Conservation (phyloP, 2,113 vertebrate species). For the Gambusia affinis region DNA sequence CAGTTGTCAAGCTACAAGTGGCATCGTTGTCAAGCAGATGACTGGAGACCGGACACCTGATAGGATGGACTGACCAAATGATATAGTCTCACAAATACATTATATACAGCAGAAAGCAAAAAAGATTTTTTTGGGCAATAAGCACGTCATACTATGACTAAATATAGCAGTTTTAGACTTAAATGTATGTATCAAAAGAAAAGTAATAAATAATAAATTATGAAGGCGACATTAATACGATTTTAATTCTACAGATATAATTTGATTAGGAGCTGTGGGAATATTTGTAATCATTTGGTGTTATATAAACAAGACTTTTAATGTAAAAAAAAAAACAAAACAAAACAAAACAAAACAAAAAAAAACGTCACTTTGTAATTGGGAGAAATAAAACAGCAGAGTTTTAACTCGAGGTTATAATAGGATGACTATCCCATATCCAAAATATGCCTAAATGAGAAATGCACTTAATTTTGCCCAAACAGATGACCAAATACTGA, state of each 20-base stretch:
- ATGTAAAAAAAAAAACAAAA: too few relatives aligned
- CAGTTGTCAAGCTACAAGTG: too few relatives aligned
- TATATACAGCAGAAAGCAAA: not conserved
- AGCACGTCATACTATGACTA: not conserved
- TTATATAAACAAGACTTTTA: not conserved
- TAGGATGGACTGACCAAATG: too few relatives aligned
- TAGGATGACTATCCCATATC: not conserved
- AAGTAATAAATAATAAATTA: not conserved
- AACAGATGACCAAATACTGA: constrained; percentile 31
- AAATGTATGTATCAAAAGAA: too few relatives aligned
- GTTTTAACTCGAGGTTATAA: not conserved
- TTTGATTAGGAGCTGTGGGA: not conserved
- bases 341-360: too few relatives aligned
- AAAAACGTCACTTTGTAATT: too few relatives aligned
- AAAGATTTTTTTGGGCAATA: not conserved
- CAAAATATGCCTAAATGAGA: not conserved
- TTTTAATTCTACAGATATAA: not conserved
- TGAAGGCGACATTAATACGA: not conserved
- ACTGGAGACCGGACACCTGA: too few relatives aligned
- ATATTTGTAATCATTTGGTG: not conserved
- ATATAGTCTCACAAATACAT: too few relatives aligned
- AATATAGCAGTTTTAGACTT: not conserved
- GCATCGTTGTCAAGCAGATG: too few relatives aligned
- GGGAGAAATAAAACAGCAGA: not conserved
- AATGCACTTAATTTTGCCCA: constrained; percentile 10